Evolutionary conservation across 2,797 vertebrate genomes (phyloP), one percentile per base, ranked within the genome.

Genomic region (Parauchenoglanis ngamensis): DNA sequence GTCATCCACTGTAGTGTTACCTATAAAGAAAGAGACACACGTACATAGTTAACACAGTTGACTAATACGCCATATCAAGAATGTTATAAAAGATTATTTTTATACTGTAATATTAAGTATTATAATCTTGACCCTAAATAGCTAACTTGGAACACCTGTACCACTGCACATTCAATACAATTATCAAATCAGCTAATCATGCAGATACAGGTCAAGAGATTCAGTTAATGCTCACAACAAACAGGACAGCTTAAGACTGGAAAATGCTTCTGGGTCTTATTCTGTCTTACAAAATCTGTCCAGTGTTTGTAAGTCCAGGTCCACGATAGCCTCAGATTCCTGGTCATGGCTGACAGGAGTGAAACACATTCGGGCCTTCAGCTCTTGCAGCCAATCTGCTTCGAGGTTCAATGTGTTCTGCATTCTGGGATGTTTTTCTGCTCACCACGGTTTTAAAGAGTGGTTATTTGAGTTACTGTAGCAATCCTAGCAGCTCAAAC

Each of bases 1-100:
- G 93, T 99, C 98, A 88, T 99, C 98, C 94, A 99, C 98, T 91
- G 98, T 98, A 77, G 98, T 98, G 96, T 99, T 99, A 91, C 98
- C 98, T 99, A 13, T 82, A 83, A n/a, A 85, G 3, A 85, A 28
- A 86, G 21, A 61, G 63, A 46, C 70, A 63, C 10, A 59, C 59
- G 13, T 87, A 7, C 46, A 8, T n/a, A 40, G n/a, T 7, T n/a
- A 52, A 75, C 44, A n/a, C 7, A 4, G 28, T 57, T 57, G 3
- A 35, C 28, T 23, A 3, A 57, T 52, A 75, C 72, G 11, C 2
- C 44, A 19, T 10, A 78, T 57, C 19, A 79, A 57, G 8, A 40
- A 59, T 25, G 7, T 17, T 77, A 8, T 28, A 28, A 54, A 54
- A 49, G 11, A 49, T 46, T 49, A 59, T 57, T 79, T 49, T 5